Percentiles rank a stretch among this genome's conserved stretches.
phyloP scores from a whole-genome alignment of 2,797 vertebrate genomes.

The Rachycentron canadum region DNA sequence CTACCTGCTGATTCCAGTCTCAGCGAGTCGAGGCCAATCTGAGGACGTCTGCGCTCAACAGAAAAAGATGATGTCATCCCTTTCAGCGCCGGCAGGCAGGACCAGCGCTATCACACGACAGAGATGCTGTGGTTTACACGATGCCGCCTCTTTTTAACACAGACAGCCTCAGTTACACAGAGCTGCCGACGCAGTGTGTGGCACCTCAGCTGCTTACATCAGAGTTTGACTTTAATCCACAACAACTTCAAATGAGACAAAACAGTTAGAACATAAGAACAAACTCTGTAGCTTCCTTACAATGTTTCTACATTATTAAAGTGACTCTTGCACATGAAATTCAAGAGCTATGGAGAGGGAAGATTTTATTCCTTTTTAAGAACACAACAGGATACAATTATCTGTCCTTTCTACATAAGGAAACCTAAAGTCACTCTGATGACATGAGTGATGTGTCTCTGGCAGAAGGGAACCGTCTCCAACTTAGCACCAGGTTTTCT shows the following conservation, averaged over 20 bases:
- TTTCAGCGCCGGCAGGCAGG: slow-evolving; percentile 68
- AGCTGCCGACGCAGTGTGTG: slow-evolving; percentile 12
- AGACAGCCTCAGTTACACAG: slow-evolving; percentile 29
- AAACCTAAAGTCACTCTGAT: background rate
- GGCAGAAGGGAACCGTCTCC: background rate
- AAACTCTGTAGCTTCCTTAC: background rate
- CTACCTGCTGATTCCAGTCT: slow-evolving; percentile 75
- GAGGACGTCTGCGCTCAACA: slow-evolving; percentile 70
- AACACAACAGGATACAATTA: background rate
- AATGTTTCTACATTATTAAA: background rate
- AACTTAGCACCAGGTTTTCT: background rate
- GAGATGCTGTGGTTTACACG: slow-evolving; percentile 56
- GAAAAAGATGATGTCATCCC: slow-evolving; percentile 83
- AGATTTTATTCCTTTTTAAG: background rate
- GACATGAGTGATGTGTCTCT: background rate
- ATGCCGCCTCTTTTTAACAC: slow-evolving; percentile 57
- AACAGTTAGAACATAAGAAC: background rate
- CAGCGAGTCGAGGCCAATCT: slow-evolving; percentile 70
- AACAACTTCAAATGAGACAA: background rate
- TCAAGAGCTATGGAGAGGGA: background rate
- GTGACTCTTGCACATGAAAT: slow-evolving; percentile 1
- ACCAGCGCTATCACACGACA: slow-evolving; percentile 39
- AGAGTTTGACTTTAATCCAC: slow-evolving; percentile 27
- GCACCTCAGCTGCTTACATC: slow-evolving; percentile 19
- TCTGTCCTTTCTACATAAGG: background rate